A percentile compares a stretch with the other conserved stretches of the same genome.
Conservation (phyloP, 1,140 invertebrate species). For the Apis florea region DNA sequence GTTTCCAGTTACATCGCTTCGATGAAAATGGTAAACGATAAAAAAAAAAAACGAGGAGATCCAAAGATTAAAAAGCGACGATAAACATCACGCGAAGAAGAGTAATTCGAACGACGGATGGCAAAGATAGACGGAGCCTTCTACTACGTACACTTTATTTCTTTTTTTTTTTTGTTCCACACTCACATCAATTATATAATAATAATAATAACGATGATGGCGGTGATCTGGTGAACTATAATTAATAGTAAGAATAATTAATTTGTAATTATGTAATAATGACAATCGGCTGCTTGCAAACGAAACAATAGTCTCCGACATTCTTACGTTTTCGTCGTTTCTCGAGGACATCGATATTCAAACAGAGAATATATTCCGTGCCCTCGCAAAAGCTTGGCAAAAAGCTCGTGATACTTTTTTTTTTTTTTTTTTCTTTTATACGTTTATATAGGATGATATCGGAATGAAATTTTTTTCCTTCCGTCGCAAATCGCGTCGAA, state of each 20-base stretch:
- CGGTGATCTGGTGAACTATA: conserved; percentile 56
- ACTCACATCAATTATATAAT: conserved; percentile 73
- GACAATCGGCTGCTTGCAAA: conserved; percentile 59
- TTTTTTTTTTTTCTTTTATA: conserved; percentile 34
- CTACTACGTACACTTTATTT: conserved; percentile 70
- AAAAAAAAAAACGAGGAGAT: neutral
- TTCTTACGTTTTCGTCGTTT: conserved; percentile 47
- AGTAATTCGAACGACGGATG: conserved; percentile 28
- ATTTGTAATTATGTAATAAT: conserved; percentile 60
- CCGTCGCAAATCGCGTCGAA: conserved; percentile 12
- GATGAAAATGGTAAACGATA: neutral
- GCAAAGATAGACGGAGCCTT: conserved; percentile 37
- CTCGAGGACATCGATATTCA: conserved; percentile 26
- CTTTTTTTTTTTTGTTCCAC: conserved; percentile 51
- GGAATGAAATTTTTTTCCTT: conserved; percentile 40
- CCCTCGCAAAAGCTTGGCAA: conserved; percentile 55
- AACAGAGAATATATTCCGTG: conserved; percentile 6
- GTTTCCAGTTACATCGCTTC: neutral
- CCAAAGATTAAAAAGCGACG: neutral
- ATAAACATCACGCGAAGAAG: neutral
- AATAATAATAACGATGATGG: conserved; percentile 66
- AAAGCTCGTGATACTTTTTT: conserved; percentile 58
- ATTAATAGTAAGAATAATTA: conserved; percentile 64
- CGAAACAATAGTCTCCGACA: conserved; percentile 60
- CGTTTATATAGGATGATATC: conserved; percentile 60